These are phyloP conservation scores for Serinus canaria DNA, from an alignment of 2,113 vertebrate genomes.

Conservation along the genomic window DNA sequence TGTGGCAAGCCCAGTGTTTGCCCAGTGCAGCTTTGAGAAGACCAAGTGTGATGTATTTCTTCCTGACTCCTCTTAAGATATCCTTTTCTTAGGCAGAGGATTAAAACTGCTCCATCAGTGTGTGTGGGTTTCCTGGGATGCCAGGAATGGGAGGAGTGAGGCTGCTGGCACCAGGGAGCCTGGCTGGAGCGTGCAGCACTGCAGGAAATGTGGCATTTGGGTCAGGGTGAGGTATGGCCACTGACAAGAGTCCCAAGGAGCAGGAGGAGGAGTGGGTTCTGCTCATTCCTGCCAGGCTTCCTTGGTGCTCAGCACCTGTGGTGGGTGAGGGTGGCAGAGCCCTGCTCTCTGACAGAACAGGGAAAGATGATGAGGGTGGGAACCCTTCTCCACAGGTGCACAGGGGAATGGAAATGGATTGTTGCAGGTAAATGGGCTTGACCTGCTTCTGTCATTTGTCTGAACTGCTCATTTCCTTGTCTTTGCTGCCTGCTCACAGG, in stretches of 20 bases:
- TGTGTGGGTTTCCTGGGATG: background rate
- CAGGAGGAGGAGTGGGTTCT: background rate
- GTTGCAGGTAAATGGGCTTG: background rate
- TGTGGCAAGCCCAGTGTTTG: background rate
- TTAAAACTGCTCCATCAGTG: background rate
- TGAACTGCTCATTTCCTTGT: background rate
- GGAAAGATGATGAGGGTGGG: background rate
- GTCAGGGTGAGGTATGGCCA: background rate
- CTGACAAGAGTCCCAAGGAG: background rate
- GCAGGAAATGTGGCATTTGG: background rate
- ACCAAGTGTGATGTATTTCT: background rate
- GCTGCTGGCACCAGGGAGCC: background rate
- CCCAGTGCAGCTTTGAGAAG: background rate
- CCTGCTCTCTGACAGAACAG: rapidly evolving
- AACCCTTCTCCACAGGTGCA: background rate
- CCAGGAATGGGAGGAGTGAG: background rate
- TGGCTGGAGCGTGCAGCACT: background rate
- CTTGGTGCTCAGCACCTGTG: background rate
- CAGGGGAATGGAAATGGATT: background rate
- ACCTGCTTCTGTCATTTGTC: background rate
- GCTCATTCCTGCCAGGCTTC: background rate
- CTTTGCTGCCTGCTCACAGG: background rate
- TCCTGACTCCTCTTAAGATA: background rate
- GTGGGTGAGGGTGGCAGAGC: background rate
- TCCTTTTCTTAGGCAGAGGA: background rate